A percentile compares a stretch with the other conserved stretches of the same genome.
Evolutionary conservation across 2,113 vertebrate genomes (phyloP).

Genomic region (Pogona vitticeps): DNA sequence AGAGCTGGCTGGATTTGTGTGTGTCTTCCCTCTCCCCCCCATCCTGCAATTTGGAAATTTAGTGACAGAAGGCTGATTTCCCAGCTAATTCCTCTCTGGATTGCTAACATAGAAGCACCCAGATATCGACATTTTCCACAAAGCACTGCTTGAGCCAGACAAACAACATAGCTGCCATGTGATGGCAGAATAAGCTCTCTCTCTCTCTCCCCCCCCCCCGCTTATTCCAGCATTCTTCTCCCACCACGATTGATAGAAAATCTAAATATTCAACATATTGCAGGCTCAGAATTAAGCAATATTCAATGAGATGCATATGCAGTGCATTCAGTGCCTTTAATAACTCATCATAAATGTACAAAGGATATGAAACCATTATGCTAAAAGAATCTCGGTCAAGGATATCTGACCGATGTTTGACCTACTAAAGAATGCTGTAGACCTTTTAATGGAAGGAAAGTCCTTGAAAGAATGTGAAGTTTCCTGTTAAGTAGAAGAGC

Average conservation of each 20-base stretch:
- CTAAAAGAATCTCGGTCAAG: constrained; percentile 16
- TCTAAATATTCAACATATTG: constrained; percentile 34
- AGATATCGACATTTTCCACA: constrained; percentile 68
- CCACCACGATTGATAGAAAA: constrained; percentile 25
- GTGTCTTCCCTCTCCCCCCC: not conserved
- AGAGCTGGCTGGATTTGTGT: constrained; percentile 37
- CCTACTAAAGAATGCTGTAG: not conserved
- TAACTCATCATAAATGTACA: not conserved
- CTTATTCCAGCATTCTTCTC: constrained; percentile 26
- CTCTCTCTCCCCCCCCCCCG: not conserved
- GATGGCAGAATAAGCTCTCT: not conserved
- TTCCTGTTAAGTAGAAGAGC: not conserved
- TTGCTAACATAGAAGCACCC: constrained; percentile 59
- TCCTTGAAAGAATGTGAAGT: constrained; percentile 14
- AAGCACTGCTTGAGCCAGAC: constrained; percentile 61
- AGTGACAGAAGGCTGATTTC: constrained; percentile 70
- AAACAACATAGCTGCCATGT: constrained; percentile 40
- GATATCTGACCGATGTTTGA: constrained; percentile 10
- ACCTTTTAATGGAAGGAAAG: constrained; percentile 22
- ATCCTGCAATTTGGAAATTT: constrained; percentile 61
- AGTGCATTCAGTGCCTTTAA: not conserved
- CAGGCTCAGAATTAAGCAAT: constrained; percentile 2
- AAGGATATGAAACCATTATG: constrained; percentile 12
- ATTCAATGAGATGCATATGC: not conserved
- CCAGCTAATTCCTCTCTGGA: constrained; percentile 61